These are phyloP conservation scores for Aproaerema taeniolella DNA, from an alignment of 2,888 invertebrate species.

Conservation along the genomic window DNA sequence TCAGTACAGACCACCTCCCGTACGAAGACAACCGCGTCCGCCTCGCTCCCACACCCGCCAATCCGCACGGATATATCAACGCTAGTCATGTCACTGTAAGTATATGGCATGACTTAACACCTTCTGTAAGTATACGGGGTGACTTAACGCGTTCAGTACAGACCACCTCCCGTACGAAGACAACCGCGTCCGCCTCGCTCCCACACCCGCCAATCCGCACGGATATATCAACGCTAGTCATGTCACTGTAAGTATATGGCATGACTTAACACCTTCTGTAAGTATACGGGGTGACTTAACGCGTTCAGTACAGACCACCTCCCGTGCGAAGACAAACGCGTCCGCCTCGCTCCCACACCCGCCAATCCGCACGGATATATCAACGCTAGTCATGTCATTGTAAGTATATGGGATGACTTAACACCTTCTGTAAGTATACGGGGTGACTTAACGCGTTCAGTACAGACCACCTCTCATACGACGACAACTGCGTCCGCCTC, in stretches of 20 bases:
- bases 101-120: too few relatives aligned
- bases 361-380: constrained; percentile 93
- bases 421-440: too few relatives aligned
- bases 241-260: constrained; percentile 88
- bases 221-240: constrained; percentile 97
- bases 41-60: constrained; percentile 87
- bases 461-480: constrained; percentile 91
- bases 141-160: constrained; percentile 74
- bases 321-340: constrained; percentile 94
- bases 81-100: constrained; percentile 92
- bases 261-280: too few relatives aligned
- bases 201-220: constrained; percentile 87
- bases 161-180: constrained; percentile 94
- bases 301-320: constrained; percentile 82
- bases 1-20: constrained; percentile 86
- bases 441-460: constrained; percentile 74
- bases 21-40: constrained; percentile 94
- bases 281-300: too few relatives aligned
- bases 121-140: too few relatives aligned
- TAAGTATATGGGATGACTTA: too few relatives aligned
- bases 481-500: constrained; percentile 90
- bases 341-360: constrained; percentile 87
- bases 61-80: constrained; percentile 94
- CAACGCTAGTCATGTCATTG: constrained; percentile 94
- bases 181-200: constrained; percentile 89